phyloP scores from a whole-genome alignment of 2,888 invertebrate genomes.

The Trachelus tabidus region DNA sequence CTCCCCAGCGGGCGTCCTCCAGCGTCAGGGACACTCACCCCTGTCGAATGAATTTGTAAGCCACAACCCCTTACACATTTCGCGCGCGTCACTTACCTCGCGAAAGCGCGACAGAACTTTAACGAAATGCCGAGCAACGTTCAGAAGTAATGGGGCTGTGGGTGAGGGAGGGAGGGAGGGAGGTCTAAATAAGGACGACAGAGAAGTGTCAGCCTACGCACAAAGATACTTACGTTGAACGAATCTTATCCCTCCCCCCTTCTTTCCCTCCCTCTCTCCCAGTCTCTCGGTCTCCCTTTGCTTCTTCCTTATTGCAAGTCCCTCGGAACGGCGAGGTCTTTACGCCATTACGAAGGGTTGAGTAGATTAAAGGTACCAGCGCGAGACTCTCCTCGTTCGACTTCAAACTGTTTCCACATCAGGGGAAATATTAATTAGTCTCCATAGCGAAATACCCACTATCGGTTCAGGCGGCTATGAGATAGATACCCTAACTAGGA shows the following conservation, averaged over 20 bases:
- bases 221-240: conserved; percentile 33
- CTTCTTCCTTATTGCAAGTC: too few species aligned
- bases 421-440: conserved; percentile 34
- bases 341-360: not conserved
- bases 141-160: conserved; percentile 25
- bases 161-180: conserved; percentile 26
- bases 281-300: not conserved
- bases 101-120: conserved; percentile 31
- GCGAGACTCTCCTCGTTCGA: not conserved
- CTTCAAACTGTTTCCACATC: not conserved
- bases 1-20: not conserved
- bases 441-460: conserved; percentile 1
- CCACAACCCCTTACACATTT: conserved; percentile 28
- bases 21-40: conserved; percentile 12
- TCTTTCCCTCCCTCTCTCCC: not conserved
- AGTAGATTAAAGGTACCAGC: not conserved
- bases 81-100: conserved; percentile 24
- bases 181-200: conserved; percentile 40
- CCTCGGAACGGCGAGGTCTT: not conserved
- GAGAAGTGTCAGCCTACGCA: conserved; percentile 34
- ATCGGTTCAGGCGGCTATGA: not conserved
- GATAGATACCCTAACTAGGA: too few species aligned
- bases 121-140: conserved; percentile 28
- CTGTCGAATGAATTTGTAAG: conserved; percentile 39
- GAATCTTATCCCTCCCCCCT: not conserved